These are phyloP conservation scores for Acronicta aceris DNA, from an alignment of 2,888 invertebrate genomes.

Conservation along the genomic window DNA sequence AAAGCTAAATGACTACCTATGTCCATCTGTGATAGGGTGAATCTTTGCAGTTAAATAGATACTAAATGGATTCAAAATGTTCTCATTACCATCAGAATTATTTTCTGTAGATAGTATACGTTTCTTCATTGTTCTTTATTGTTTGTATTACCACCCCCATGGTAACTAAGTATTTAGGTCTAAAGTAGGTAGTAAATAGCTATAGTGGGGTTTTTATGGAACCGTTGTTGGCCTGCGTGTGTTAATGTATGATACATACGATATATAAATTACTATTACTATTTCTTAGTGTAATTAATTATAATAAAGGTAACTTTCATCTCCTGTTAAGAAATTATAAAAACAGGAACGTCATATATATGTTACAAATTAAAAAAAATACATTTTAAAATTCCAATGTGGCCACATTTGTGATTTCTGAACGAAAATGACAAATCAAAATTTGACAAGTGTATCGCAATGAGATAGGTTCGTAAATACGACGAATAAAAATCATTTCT, in stretches of 20 bases:
- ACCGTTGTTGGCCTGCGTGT: too few relatives aligned
- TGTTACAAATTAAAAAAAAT: too few relatives aligned
- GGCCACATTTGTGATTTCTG: constrained; percentile 38
- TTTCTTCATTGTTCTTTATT: constrained; percentile 47
- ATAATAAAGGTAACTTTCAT: too few relatives aligned
- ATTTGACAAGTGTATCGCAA: constrained; percentile 75
- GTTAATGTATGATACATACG: too few relatives aligned
- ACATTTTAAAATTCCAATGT: too few relatives aligned
- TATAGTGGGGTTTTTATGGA: too few relatives aligned
- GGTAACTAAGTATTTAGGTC: constrained; percentile 39
- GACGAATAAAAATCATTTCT: constrained; percentile 41
- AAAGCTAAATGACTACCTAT: too few relatives aligned
- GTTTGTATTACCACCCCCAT: constrained; percentile 49
- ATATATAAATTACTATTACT: too few relatives aligned
- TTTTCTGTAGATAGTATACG: constrained; percentile 45
- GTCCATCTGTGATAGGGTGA: background rate
- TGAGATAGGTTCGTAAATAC: constrained; percentile 61
- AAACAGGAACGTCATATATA: too few relatives aligned
- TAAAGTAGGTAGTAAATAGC: too few relatives aligned
- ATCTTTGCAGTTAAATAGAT: background rate
- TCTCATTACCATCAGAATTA: constrained; percentile 49
- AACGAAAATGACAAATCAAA: constrained; percentile 78
- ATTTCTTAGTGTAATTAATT: too few relatives aligned
- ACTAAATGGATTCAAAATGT: background rate
- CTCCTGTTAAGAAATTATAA: too few relatives aligned